These are phyloP conservation scores for Drosophila quinaria DNA, from an alignment of 2,888 invertebrate species.

Conservation along the genomic window DNA sequence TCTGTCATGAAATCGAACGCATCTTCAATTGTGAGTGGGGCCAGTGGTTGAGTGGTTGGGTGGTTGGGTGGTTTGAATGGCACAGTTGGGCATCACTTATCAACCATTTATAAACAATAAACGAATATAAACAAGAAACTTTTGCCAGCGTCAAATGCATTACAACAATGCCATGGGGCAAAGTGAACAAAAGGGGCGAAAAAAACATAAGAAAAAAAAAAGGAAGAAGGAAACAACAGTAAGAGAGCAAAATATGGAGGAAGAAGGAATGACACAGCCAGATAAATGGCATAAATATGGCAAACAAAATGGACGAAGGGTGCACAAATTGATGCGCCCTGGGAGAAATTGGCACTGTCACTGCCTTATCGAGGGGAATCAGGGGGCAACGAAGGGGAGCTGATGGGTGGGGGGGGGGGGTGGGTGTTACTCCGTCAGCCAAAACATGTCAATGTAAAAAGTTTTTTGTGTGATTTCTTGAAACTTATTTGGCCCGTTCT, in stretches of 20 bases:
- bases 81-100: constrained; percentile 65
- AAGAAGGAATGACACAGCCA: constrained; percentile 39
- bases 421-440: constrained; percentile 36
- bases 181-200: background rate
- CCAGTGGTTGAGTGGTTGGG: background rate
- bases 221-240: background rate
- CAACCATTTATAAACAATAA: constrained; percentile 80
- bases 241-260: background rate
- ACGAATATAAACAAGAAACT: constrained; percentile 80
- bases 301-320: constrained; percentile 71
- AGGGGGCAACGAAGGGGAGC: background rate
- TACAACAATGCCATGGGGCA: constrained; percentile 55
- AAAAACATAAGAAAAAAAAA: background rate
- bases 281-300: constrained; percentile 77
- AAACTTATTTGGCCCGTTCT: constrained; percentile 63
- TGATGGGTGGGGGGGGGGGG: background rate
- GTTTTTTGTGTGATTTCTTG: constrained; percentile 68
- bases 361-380: constrained; percentile 7
- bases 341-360: constrained; percentile 47
- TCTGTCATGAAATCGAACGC: constrained; percentile 9
- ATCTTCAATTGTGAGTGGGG: constrained; percentile 8
- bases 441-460: constrained; percentile 79
- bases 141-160: constrained; percentile 71
- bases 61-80: background rate
- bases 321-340: constrained; percentile 64